phyloP scores from a whole-genome alignment of 2,797 vertebrate species.

The Arremon aurantiirostris region DNA sequence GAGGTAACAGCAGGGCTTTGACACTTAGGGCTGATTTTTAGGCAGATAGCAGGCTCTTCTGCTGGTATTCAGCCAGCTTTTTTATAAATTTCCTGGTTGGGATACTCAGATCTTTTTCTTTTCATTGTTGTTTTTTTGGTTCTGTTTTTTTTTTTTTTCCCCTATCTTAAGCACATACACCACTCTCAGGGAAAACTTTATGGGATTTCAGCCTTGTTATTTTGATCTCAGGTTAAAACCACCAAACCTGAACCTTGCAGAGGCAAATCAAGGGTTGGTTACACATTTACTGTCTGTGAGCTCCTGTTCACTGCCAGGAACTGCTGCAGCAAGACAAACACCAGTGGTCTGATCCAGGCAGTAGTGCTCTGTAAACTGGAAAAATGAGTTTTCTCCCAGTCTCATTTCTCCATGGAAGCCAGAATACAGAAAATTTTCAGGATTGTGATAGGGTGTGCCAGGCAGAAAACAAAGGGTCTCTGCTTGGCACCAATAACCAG shows the following conservation, averaged over 20 bases:
- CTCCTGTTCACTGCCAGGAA: not conserved
- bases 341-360: not conserved
- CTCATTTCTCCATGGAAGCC: not conserved
- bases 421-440: accelerated
- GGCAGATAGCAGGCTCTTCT: not conserved
- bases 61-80: not conserved
- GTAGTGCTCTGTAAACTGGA: not conserved
- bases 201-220: not conserved
- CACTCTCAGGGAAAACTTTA: not conserved
- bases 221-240: not conserved
- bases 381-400: not conserved
- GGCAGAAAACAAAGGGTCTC: not conserved
- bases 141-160: not conserved
- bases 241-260: not conserved
- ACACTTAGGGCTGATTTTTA: not conserved
- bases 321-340: not conserved
- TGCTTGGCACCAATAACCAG: accelerated
- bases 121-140: accelerated
- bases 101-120: not conserved
- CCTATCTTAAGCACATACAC: not conserved
- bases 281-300: accelerated
- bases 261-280: not conserved
- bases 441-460: not conserved
- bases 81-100: not conserved
- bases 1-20: not conserved